These are phyloP conservation scores for Mayetiola destructor DNA, from an alignment of 2,888 invertebrate species.

Conservation along the genomic window DNA sequence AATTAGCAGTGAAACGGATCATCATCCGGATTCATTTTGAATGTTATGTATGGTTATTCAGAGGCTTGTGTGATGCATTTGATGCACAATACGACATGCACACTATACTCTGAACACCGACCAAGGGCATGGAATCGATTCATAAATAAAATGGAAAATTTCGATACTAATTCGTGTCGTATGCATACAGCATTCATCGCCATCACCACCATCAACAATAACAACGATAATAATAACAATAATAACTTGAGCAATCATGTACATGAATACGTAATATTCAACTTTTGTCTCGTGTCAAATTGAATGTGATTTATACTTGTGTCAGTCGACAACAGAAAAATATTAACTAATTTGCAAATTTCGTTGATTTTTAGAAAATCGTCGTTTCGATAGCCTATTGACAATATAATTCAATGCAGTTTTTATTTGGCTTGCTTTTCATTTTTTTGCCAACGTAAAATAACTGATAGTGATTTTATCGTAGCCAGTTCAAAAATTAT, in stretches of 20 bases:
- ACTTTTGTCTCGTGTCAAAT: conserved; percentile 11
- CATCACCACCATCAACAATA: too few relatives aligned
- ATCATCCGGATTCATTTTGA: neutral
- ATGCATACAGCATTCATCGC: conserved; percentile 1
- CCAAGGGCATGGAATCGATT: neutral
- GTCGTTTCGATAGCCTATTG: neutral
- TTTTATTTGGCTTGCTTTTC: neutral
- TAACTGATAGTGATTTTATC: too few relatives aligned
- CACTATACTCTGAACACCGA: neutral
- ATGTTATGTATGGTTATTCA: neutral
- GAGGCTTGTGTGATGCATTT: conserved; percentile 9
- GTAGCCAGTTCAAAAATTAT: too few relatives aligned
- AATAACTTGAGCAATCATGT: conserved; percentile 11
- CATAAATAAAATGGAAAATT: conserved; percentile 8
- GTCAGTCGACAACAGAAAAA: neutral
- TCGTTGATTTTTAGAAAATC: conserved; percentile 8
- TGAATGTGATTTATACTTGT: conserved; percentile 9
- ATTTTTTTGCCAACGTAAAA: too few relatives aligned
- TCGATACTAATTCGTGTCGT: conserved; percentile 11
- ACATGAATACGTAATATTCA: conserved; percentile 8
- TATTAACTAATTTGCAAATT: conserved; percentile 1
- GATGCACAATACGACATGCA: neutral
- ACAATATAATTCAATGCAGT: conserved; percentile 4
- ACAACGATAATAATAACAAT: conserved; percentile 3
- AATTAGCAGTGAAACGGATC: conserved; percentile 9